phyloP scores from a whole-genome alignment of 1,140 invertebrate genomes.

The Cheumatopsyche charites region DNA sequence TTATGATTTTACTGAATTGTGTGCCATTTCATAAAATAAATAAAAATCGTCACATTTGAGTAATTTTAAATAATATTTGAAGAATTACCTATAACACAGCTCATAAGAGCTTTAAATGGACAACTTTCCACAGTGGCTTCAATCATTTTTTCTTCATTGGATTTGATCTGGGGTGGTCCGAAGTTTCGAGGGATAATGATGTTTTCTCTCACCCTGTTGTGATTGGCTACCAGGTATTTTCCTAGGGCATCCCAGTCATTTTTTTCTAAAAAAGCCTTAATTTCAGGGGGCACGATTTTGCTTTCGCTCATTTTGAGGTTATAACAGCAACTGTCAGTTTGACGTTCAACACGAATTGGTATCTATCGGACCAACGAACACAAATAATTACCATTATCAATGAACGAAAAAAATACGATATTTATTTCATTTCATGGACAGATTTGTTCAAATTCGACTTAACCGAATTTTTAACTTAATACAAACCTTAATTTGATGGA shows the following conservation, averaged over 20 bases:
- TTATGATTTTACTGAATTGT: no score
- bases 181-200: slow-evolving; percentile 81
- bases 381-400: no score
- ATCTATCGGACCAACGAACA: no score
- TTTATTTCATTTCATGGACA: no score
- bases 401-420: no score
- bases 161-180: slow-evolving; percentile 79
- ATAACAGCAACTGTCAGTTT: not conserved
- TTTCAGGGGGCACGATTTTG: slow-evolving; percentile 44
- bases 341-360: no score
- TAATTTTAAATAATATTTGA: no score
- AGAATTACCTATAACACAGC: slow-evolving; percentile 90
- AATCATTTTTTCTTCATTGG: slow-evolving; percentile 87
- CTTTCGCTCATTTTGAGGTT: slow-evolving; percentile 12
- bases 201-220: slow-evolving; percentile 74
- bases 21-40: no score
- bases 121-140: slow-evolving; percentile 90
- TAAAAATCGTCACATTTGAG: no score
- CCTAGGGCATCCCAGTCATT: slow-evolving; percentile 65
- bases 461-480: no score
- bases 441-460: no score
- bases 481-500: no score
- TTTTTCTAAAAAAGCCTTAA: slow-evolving; percentile 57
- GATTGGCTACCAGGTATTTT: slow-evolving; percentile 71
- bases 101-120: slow-evolving; percentile 86